Evolutionary conservation across 2,113 vertebrate species (phyloP).

Genomic region (Thermophis baileyi): DNA sequence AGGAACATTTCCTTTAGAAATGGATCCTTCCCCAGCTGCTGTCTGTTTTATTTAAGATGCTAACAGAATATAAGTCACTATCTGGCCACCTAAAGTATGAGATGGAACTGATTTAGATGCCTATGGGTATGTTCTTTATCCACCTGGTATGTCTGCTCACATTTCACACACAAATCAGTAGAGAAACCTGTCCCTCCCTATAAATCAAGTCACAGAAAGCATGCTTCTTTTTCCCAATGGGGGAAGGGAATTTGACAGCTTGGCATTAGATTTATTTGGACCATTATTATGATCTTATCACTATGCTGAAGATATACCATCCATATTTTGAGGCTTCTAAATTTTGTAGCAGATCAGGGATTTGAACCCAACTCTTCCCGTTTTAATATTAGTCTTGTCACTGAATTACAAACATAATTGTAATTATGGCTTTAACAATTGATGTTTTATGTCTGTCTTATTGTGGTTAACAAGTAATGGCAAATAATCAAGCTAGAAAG

Average conservation of each 20-base stretch:
- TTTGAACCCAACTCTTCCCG: not conserved
- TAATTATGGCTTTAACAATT: not conserved
- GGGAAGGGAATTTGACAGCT: constrained; percentile 50
- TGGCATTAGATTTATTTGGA: constrained; percentile 56
- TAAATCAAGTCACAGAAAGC: constrained; percentile 38
- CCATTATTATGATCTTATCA: constrained; percentile 52
- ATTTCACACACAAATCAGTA: constrained; percentile 54
- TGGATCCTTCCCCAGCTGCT: constrained; percentile 53
- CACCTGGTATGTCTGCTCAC: constrained; percentile 52
- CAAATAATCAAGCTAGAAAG: not conserved
- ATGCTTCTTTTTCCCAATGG: constrained; percentile 13
- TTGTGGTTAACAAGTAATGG: not conserved
- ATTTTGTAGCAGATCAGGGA: not conserved
- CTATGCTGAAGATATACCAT: constrained; percentile 41
- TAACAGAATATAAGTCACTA: constrained; percentile 26
- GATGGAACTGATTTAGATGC: constrained; percentile 36
- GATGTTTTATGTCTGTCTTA: not conserved
- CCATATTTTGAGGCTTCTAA: constrained; percentile 28
- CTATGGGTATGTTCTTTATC: constrained; percentile 21
- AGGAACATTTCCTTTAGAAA: constrained; percentile 47
- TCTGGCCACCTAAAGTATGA: constrained; percentile 31
- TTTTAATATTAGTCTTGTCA: not conserved
- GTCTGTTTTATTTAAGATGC: constrained; percentile 47
- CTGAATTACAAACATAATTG: not conserved
- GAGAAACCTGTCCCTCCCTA: constrained; percentile 32